Conservation (phyloP, 2,113 vertebrate genomes). For the Rhagologus leucostigma region DNA sequence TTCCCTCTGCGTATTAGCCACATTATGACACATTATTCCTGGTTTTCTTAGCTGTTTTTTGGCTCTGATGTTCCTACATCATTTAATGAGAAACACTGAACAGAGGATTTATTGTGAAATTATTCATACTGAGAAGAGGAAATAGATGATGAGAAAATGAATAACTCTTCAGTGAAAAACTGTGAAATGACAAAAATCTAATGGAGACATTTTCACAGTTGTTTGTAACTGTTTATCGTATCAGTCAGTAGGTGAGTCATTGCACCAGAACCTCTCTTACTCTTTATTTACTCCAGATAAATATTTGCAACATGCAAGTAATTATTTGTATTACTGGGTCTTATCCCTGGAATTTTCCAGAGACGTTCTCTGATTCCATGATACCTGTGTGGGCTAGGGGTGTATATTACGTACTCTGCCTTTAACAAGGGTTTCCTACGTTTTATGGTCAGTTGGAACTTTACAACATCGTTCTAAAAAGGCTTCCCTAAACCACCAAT, state of each 20-base stretch:
- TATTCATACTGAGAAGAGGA: constrained; percentile 3
- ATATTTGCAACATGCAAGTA: constrained; percentile 10
- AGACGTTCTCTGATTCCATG: neutral
- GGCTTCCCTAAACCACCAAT: neutral
- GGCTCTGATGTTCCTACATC: neutral
- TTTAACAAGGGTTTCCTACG: neutral
- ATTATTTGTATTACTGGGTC: constrained; percentile 1
- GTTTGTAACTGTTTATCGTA: neutral
- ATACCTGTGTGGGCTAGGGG: neutral
- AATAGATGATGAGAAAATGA: constrained; percentile 5
- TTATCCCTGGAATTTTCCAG: neutral
- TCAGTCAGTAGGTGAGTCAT: neutral
- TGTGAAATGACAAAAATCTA: neutral
- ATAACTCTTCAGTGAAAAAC: neutral
- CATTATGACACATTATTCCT: neutral
- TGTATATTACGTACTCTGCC: neutral
- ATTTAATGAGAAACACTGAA: neutral
- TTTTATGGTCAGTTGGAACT: neutral
- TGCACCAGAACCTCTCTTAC: neutral
- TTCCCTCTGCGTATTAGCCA: neutral
- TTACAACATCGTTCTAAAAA: neutral
- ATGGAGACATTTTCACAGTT: neutral
- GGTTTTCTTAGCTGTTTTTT: neutral
- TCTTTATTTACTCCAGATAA: neutral
- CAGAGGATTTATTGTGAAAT: neutral